Conservation (phyloP, 2,888 invertebrate genomes). For the Phaedon cochleariae region DNA sequence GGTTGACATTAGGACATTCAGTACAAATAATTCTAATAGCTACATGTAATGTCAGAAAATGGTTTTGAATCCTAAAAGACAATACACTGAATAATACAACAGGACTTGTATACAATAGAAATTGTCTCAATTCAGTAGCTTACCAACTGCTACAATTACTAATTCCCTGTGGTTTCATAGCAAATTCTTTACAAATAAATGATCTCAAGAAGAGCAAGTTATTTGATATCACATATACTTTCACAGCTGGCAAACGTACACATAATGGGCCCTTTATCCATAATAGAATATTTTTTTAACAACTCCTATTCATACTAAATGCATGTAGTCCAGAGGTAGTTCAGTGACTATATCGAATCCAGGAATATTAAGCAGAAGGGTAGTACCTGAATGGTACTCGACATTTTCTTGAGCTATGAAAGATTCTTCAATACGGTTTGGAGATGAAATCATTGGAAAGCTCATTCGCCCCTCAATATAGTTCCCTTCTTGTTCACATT, state of each 20-base stretch:
- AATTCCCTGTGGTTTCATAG: no score
- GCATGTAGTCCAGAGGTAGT: constrained; percentile 4
- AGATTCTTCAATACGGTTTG: constrained; percentile 8
- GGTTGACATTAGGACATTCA: not conserved
- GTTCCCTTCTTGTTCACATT: constrained; percentile 12
- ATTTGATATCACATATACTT: constrained; percentile 3
- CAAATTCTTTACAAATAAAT: not conserved
- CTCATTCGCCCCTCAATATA: constrained; percentile 13
- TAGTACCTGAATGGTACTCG: no score
- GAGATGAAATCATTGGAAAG: constrained; percentile 14
- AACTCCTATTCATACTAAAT: constrained; percentile 10
- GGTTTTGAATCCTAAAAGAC: not conserved
- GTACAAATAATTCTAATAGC: constrained; percentile 11
- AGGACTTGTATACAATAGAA: constrained; percentile 7
- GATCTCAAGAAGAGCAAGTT: not conserved
- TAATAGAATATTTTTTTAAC: not conserved
- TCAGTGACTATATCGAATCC: constrained; percentile 5
- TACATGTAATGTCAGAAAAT: no score
- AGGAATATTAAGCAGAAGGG: no score
- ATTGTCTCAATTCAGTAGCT: constrained; percentile 11
- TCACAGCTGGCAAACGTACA: no score
- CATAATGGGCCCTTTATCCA: no score
- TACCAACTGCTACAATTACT: not conserved
- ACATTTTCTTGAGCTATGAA: constrained; percentile 10
- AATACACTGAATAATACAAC: no score